Base-by-base conservation (phyloP, 1,140 invertebrate genomes). In the Chironomus tepperi region DNA sequence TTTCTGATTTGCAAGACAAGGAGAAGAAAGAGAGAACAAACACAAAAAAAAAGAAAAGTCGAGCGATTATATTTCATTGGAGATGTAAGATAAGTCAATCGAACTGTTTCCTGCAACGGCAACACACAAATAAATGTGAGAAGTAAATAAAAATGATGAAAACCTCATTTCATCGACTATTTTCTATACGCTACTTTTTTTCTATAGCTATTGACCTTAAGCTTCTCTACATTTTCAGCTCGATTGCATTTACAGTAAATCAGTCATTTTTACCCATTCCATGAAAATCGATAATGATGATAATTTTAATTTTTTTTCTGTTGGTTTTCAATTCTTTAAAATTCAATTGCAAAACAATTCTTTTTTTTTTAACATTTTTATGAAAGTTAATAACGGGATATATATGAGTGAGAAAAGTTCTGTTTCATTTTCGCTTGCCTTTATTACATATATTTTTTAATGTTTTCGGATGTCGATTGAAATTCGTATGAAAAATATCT, bases 281-380 rank as follows among this genome's bases (percentile, higher is more conserved):
- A 57, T 57, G 12, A 57, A 57, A 57, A 57, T 57, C 47, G 47
- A 57, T 57, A 57, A 57, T 57, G 12, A 57, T 57, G 47, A 57
- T 57, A 12, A 57, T 57, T 57, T 57, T n/a, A 57, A 3, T 57
- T 57, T 57, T 34, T 34, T 34, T 34, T 34, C 24, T 34, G 24
- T 34, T 34, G 24, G 24, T 34, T 34, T 34, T 34, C 24, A 34
- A n/a, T 34, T 34, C 24, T 34, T 34, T 34, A 34, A 34, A 34
- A 34, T 34, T 34, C 24, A 34, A 34, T 34, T 34, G 24, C 24
- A 34, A 34, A 34, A 34, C 24, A 34, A 2, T 34, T 34, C 5
- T 34, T 34, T 34, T 34, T 34, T 34, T 34, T 57, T 57, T 57
- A 57, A 12, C 12, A 57, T n/a, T 34, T 34, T 34, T 34, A 34